Base-by-base conservation (phyloP, 1,140 invertebrate species). In the Reticulitermes speratus region DNA sequence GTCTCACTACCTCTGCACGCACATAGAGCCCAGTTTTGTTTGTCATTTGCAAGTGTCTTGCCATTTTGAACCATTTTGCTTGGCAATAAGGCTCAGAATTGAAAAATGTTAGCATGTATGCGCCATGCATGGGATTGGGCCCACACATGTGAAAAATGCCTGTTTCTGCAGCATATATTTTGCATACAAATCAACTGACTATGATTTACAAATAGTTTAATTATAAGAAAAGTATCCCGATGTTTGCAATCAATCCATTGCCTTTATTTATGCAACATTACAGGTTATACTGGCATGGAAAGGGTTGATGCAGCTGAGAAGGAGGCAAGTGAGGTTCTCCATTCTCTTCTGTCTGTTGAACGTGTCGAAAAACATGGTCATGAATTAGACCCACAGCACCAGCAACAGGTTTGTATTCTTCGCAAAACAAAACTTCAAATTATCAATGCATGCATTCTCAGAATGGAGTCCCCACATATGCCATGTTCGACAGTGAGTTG, bases 291-390 rank as follows among this genome's bases (percentile, higher is more conserved):
- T 44, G n/a, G 83, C 44, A 86, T 86, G 87, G 83, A 86, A 30
- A 84, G 48, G 75, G 88, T 88, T 48, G 89, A 90, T 88, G 89
- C 89, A 85, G 93, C 93, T 45, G 94, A 94, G 90, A 94, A 94
- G 88, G 94, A 94, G 90, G 94, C 94, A 7, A 94, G 93, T 89
- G 94, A 94, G 90, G 94, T 94, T 44, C 90, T 94, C 82, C 93
- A 94, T 88, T 93, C 93, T 14, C 90, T 94, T 86, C 89, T 94
- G 85, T 94, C 94, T 19, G 93, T 94, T 84, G 93, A 94, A 88
- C 89, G 94, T 44, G 87, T 88, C 90, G 89, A 93, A 92, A 92
- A 93, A 91, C 89, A 93, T 91, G 88, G 92, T 3, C 25, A 38
- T n/a, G 48, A 52, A 48, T 21, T 48, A 45, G 55, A 84, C 25